Conservation (phyloP, 1,140 invertebrate genomes). For the Diachasmimorpha longicaudata region DNA sequence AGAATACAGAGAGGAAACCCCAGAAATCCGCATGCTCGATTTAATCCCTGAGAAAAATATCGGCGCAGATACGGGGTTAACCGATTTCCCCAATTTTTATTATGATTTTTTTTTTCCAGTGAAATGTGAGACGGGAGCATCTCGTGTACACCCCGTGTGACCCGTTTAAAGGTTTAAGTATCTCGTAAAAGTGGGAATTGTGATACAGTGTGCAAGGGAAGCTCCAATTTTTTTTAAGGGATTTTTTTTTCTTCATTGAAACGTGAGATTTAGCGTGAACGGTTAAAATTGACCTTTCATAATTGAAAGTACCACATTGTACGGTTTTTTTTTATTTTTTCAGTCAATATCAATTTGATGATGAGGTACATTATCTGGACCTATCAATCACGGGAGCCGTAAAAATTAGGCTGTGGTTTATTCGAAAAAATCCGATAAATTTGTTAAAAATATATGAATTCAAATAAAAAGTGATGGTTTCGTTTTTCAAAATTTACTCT, state of each 20-base stretch:
- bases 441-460: too few species aligned
- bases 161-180: conserved; percentile 62
- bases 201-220: conserved; percentile 21
- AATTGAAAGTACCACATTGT: background rate
- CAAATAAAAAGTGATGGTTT: too few species aligned
- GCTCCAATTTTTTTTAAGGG: background rate
- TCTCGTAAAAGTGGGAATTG: conserved; percentile 56
- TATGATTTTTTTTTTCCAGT: conserved; percentile 24
- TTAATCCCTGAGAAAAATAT: conserved; percentile 63
- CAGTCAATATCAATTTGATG: background rate
- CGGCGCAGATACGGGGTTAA: conserved; percentile 50
- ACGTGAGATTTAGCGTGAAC: conserved; percentile 8
- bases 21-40: conserved; percentile 53
- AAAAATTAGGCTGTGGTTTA: too few species aligned
- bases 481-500: too few species aligned
- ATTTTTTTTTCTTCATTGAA: background rate
- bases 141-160: conserved; percentile 34
- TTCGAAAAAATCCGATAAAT: too few species aligned
- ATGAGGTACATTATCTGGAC: background rate
- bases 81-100: conserved; percentile 53
- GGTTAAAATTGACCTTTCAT: background rate
- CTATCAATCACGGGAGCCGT: too few species aligned
- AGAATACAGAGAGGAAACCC: conserved; percentile 21
- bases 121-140: conserved; percentile 21
- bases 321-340: background rate